Evolutionary conservation across 2,113 vertebrate species (phyloP), one percentile per base, ranked within the genome.

Genomic region (Callipepla squamata): DNA sequence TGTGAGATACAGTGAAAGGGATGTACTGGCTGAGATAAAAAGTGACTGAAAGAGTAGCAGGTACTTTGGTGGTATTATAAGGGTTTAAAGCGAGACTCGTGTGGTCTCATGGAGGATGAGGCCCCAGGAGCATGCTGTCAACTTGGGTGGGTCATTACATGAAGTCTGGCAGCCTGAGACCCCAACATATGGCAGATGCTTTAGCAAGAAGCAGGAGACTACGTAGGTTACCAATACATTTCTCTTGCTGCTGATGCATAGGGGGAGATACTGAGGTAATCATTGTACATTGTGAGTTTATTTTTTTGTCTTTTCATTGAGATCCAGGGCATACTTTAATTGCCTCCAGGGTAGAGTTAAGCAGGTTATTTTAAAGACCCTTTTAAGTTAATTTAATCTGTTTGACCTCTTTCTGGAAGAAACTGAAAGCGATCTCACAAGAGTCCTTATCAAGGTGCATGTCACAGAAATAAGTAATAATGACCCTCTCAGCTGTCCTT

Each of bases 181-280:
- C 16, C 13, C 42, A 32, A 15, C 6, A 18, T 0, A 1, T 2
- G 1, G 38, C 10, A 76, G 67, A 13, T 76, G 13, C 20, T 8
- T 76, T 48, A 51, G 8, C 12, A 47, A 38, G 55, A 66, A 30
- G 5, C 30, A 22, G 53, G 53, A 55, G 65, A 4, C 40, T 34
- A 26, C 4, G 0, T 1, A 7, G 15, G 8, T 77, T n/a, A 53
- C 28, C 11, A 63, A 12, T 0, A 1, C 0, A 0, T 2, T 1
- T 3, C 8, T 83, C 4, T 74, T 50, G 58, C 30, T 81, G n/a
- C 38, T 34, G 40, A 2, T 20, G 53, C 44, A 9, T 38, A 78
- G 26, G 16, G 14, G 61, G 30, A 67, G 8, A 67, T 73, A 40
- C 36, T 62, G 30, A 44, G 23, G 22, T 16, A 48, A 57, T 32